A percentile compares a stretch with the other conserved stretches of the same genome.
phyloP scores from a whole-genome alignment of 2,888 invertebrate species.

The Mechanitis messenoides region DNA sequence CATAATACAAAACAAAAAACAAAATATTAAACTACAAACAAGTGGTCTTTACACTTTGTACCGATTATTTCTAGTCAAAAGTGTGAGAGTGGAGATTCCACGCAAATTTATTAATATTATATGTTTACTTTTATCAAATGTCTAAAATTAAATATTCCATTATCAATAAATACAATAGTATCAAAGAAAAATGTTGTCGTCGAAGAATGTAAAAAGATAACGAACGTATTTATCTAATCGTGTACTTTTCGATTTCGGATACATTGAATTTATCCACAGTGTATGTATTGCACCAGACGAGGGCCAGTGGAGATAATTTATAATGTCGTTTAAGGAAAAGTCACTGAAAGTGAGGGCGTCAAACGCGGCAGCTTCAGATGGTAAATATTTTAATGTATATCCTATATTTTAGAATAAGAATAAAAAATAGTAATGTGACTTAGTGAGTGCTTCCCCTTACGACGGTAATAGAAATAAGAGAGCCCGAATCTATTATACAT shows the following conservation, averaged over 20 bases:
- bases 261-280: constrained; percentile 41
- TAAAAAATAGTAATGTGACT: too few species aligned
- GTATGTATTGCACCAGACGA: constrained; percentile 2
- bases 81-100: too few species aligned
- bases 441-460: too few species aligned
- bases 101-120: background rate
- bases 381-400: constrained; percentile 36
- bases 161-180: background rate
- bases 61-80: too few species aligned
- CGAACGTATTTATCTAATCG: constrained; percentile 54
- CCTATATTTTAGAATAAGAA: too few species aligned
- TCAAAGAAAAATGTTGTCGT: background rate
- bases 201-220: constrained; percentile 38
- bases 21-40: too few species aligned
- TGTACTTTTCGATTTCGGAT: constrained; percentile 39
- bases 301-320: constrained; percentile 11
- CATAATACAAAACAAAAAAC: too few species aligned
- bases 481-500: too few species aligned
- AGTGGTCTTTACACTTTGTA: too few species aligned
- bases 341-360: constrained; percentile 41
- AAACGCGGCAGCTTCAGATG: constrained; percentile 51
- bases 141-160: background rate
- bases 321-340: constrained; percentile 43
- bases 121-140: background rate
- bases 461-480: too few species aligned